Evolutionary conservation across 2,113 vertebrate genomes (phyloP).

Genomic region (Leptocoma aspasia): DNA sequence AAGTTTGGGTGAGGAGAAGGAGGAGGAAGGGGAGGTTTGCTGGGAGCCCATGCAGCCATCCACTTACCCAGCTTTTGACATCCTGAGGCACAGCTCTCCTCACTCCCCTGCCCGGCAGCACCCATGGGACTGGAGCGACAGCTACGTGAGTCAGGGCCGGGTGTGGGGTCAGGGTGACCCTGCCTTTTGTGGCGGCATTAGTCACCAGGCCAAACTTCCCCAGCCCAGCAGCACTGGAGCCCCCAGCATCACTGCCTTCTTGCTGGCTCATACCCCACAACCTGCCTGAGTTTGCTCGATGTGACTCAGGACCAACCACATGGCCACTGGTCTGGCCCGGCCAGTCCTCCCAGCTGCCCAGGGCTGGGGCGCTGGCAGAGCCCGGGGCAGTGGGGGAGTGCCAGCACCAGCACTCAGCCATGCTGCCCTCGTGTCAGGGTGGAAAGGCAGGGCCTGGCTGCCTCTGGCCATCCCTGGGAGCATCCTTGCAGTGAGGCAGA

Average conservation of each 20-base stretch:
- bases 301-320: conserved; percentile 30
- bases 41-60: not conserved
- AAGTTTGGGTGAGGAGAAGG: not conserved
- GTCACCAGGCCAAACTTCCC: not conserved
- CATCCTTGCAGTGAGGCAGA: not conserved
- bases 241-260: not conserved
- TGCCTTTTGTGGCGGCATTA: not conserved
- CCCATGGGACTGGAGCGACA: not conserved
- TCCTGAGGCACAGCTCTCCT: not conserved
- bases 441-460: accelerated
- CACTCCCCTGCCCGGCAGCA: not conserved
- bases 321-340: not conserved
- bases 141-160: conserved; percentile 17
- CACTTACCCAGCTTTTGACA: not conserved
- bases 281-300: not conserved
- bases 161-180: not conserved
- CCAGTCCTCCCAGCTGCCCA: not conserved
- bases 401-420: not conserved
- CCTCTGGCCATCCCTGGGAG: not conserved
- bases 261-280: not conserved
- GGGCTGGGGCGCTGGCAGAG: not conserved
- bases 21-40: not conserved
- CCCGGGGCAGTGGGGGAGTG: not conserved
- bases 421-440: accelerated
- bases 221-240: not conserved